phyloP scores from a whole-genome alignment of 1,140 invertebrate species.

The Propsilocerus akamusi region DNA sequence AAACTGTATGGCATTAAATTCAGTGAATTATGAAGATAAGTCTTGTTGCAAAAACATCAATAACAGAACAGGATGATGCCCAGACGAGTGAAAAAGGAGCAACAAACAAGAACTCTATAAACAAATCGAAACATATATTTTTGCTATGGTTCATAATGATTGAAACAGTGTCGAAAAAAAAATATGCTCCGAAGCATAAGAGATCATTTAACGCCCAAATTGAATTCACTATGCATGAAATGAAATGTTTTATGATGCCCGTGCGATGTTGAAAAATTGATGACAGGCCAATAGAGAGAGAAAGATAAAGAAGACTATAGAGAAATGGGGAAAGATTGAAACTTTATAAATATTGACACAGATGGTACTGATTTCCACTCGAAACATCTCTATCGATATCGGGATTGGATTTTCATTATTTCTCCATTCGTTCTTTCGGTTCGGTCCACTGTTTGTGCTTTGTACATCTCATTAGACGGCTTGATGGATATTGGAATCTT shows the following conservation, averaged over 20 bases:
- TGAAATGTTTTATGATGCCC: constrained; percentile 1
- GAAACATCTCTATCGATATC: too few species aligned
- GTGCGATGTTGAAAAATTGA: constrained; percentile 3
- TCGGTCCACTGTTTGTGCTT: background rate
- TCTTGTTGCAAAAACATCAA: too few species aligned
- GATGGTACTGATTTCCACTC: background rate
- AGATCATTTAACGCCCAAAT: constrained; percentile 2
- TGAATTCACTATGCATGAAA: constrained; percentile 4
- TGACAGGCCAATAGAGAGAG: background rate
- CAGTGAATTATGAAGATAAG: constrained; percentile 2
- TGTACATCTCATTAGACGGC: background rate
- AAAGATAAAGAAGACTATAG: background rate
- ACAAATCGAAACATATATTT: background rate
- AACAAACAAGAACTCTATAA: background rate
- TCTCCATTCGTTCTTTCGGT: background rate
- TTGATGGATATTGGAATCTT: too few species aligned
- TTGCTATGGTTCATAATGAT: too few species aligned
- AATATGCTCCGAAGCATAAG: background rate
- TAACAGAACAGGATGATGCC: background rate
- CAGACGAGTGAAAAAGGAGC: too few species aligned
- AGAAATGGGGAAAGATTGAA: background rate
- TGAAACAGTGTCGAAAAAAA: background rate
- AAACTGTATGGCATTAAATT: background rate
- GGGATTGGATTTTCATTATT: too few species aligned
- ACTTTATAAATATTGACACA: constrained; percentile 4